Evolutionary conservation across 1,140 invertebrate species (phyloP), one percentile per base, ranked within the genome.

Genomic region (Drosophila santomea): DNA sequence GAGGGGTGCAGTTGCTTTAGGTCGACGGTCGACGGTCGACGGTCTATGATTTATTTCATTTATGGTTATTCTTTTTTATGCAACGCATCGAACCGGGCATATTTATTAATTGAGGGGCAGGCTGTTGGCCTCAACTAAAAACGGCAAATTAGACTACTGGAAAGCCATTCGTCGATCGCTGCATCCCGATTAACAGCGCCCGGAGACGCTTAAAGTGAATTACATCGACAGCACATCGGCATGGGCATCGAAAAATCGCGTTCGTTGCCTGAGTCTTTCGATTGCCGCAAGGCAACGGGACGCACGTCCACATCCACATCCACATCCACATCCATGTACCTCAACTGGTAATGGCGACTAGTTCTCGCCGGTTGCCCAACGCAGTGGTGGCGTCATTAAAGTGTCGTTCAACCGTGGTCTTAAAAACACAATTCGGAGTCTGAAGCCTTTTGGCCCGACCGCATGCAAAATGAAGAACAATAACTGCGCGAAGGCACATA

Each of bases 121-220:
- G 47, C 64, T 68, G 61, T 66, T 68, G 64, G 64, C 64, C 64
- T 68, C 61, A 28, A 48, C 55, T 80, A 72, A 80, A 64, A 64
- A 80, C 64, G 61, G 59, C 66, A 80, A 80, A 80, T 80, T 80
- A 80, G 73, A 75, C 78, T 80, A 71, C 78, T 80, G 78, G 66
- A 80, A 64, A 76, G 54, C 51, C 61, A 64, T 78, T 47, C 48
- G 68, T 50, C 48, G 68, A 82, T 82, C 57, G 47, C 51, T 60
- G 47, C 75, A 63, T 66, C 63, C 55, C 66, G 73, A 85, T 80
- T 68, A 77, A 66, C 67, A 57, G 56, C 72, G 72, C 72, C 78
- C 60, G 55, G 58, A 56, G 28, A 52, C 32, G 58, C 44, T 63
- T 50, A 59, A 75, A 67, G 71, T 84, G 63, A 80, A 84, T 84